Percentiles rank a stretch among this genome's conserved stretches.
These are phyloP conservation scores for Eulemur albifrons DNA, from an alignment of 2,797 vertebrate genomes.

Conservation along the genomic window DNA sequence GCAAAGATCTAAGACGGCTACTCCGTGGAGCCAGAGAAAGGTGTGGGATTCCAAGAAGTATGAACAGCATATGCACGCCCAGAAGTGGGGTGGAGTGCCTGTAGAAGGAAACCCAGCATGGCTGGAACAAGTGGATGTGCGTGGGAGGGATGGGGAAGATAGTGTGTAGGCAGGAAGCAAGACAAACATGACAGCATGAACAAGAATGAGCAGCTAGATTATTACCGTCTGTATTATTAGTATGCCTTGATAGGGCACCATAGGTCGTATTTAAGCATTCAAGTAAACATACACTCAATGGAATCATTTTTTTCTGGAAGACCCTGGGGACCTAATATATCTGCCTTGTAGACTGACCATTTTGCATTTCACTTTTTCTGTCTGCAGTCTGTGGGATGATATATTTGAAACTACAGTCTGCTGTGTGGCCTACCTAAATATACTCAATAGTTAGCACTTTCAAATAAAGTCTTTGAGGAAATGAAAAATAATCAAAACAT, in stretches of 20 bases:
- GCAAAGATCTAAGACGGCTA: not conserved
- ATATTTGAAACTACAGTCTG: not conserved
- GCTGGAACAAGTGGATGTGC: rapidly evolving
- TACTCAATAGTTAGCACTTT: not conserved
- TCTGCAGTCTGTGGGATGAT: not conserved
- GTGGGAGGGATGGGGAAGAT: no score
- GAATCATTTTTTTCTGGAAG: no score
- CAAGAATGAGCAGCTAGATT: not conserved
- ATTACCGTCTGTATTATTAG: not conserved
- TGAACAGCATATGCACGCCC: not conserved
- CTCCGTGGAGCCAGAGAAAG: not conserved
- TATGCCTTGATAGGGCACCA: no score
- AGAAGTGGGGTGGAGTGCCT: not conserved
- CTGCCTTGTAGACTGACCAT: not conserved
- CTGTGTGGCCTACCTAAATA: not conserved
- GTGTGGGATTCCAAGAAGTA: not conserved
- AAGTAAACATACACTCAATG: not conserved
- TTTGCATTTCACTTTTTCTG: not conserved
- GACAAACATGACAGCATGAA: not conserved
- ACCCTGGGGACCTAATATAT: not conserved
- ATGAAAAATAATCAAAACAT: not conserved
- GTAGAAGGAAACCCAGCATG: no score
- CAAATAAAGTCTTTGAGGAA: not conserved
- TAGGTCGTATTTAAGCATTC: not conserved
- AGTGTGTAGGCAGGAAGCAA: not conserved